Percentiles rank a stretch among this genome's conserved stretches.
Evolutionary conservation across 2,888 invertebrate species (phyloP).

Genomic region (Metopia argyrocephala): DNA sequence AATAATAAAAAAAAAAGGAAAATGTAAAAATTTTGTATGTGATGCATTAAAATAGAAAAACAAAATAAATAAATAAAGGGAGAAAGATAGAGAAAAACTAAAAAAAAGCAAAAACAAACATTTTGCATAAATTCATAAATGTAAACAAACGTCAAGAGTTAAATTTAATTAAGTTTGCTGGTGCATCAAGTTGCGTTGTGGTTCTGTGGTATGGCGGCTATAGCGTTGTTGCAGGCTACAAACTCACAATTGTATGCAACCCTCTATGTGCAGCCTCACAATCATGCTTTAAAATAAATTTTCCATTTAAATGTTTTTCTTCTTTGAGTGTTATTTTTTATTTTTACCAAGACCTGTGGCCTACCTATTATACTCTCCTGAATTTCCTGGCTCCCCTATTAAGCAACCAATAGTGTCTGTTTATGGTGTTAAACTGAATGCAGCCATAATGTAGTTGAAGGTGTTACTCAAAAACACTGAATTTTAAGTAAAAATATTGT

Average conservation of each 20-base stretch:
- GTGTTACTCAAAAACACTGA: not conserved
- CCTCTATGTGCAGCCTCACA: not conserved
- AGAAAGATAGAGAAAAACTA: conserved; percentile 5
- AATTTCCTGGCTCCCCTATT: not conserved
- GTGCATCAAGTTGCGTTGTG: conserved; percentile 51
- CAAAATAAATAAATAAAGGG: not conserved
- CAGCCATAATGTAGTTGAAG: not conserved
- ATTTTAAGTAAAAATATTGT: conserved; percentile 1
- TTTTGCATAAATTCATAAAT: conserved; percentile 59
- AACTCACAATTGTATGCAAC: not conserved
- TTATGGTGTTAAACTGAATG: not conserved
- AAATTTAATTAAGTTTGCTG: conserved; percentile 60
- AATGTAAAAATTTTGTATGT: not conserved
- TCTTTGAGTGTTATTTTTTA: too few relatives aligned
- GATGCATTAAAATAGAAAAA: not conserved
- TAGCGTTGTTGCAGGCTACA: not conserved
- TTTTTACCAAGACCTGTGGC: too few relatives aligned
- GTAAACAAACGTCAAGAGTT: conserved; percentile 61
- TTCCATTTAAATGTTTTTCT: conserved; percentile 21
- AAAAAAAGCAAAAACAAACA: conserved; percentile 49
- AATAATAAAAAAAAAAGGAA: not conserved
- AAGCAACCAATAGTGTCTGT: not conserved
- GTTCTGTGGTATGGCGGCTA: not conserved
- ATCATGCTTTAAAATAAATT: conserved; percentile 6
- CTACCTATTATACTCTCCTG: too few relatives aligned